Base-by-base conservation (phyloP, 2,113 vertebrate species). In the Protomyctophum bolini region DNA sequence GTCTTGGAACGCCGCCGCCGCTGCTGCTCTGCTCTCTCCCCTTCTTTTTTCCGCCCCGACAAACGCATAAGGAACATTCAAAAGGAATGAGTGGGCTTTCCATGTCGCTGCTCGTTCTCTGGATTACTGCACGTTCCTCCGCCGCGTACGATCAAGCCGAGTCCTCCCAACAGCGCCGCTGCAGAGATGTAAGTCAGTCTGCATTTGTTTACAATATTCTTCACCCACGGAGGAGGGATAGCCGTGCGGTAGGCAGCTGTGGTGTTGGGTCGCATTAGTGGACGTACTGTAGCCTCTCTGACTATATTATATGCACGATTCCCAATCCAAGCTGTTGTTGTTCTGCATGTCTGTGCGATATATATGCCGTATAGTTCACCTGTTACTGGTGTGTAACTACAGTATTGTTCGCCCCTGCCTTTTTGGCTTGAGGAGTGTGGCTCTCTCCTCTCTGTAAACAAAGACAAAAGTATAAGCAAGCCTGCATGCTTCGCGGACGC, bases 101-200 rank as follows among this genome's bases (percentile, higher is more conserved):
- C 67, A 70, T 61, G 57, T 4, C 87, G 87, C 77, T 74, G 87
- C 77, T 74, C 88, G 81, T 83, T 92, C 88, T 86, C 81, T 73
- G 89, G 88, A 91, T 85, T 88, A 88, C 83, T 80, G 83, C 86
- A 79, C 79, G 68, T 80, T 86, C 76, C 67, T 86, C 76, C 67
- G 84, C 86, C 67, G 84, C 86, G 76, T 61, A 78, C 84, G 87
- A 21, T 21, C 21, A 86, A 87, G 88, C 89, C 81, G 87, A 83
- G 83, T 79, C 70, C 88, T 21, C 21, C 21, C 21, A 21, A 21
- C 87, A 74, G 87, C 86, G 87, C 85, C 84, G 86, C 89, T 85
- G 84, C 86, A 83, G 81, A 89, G 76, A 92, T 92, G 91, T 92
- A 88, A 92, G 91, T 91, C 80, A 92, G 91, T 91, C 80, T 70